Evolutionary conservation across 2,797 vertebrate genomes (phyloP).

Genomic region (Aselliscus stoliczkanus): DNA sequence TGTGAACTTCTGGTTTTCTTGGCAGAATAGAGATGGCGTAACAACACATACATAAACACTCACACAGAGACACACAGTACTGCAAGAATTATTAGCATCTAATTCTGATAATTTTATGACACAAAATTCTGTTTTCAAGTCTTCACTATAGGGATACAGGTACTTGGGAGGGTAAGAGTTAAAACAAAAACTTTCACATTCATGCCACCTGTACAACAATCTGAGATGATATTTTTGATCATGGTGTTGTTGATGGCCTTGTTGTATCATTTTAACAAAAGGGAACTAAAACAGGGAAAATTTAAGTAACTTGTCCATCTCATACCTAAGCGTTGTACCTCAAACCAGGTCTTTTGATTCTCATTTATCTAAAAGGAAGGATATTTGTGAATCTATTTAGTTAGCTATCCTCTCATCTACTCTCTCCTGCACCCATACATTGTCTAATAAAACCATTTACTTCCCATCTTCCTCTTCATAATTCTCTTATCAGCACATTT

Average conservation of each 20-base stretch:
- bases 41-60: fast-evolving
- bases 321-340: neutral
- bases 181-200: neutral
- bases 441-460: neutral
- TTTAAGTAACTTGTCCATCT: neutral
- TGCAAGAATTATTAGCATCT: neutral
- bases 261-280: neutral
- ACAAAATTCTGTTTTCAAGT: neutral
- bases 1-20: neutral
- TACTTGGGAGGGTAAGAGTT: neutral
- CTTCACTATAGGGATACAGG: neutral
- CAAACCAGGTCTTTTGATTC: neutral
- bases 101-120: neutral
- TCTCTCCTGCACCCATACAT: neutral
- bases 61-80: too few relatives aligned
- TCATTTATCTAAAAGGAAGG: neutral
- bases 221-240: neutral
- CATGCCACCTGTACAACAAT: neutral
- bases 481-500: neutral
- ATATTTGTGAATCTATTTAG: neutral
- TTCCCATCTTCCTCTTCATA: neutral
- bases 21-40: neutral
- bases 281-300: neutral
- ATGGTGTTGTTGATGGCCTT: neutral
- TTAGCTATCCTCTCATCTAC: neutral